Evolutionary conservation across 1,140 invertebrate species (phyloP).

Genomic region (Heliconius melpomene): DNA sequence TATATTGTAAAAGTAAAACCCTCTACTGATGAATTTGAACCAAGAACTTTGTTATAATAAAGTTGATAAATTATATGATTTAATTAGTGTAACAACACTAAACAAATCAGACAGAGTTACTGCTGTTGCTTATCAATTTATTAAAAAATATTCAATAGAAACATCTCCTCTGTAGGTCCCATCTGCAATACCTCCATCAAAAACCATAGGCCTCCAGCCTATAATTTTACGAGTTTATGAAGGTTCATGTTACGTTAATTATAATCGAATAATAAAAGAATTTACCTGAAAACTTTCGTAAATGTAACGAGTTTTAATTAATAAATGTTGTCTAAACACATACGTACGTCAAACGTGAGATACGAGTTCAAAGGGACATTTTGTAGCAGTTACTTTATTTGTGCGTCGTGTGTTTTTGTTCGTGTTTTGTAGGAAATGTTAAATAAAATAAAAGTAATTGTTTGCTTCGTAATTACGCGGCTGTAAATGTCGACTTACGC

Average conservation of each 20-base stretch:
- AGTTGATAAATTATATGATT: too few species aligned
- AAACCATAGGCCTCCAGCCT: neutral
- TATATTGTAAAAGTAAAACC: neutral
- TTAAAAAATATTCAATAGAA: neutral
- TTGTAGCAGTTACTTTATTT: neutral
- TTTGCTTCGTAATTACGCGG: conserved; percentile 48
- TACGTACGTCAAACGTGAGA: conserved; percentile 2
- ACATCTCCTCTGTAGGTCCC: too few species aligned
- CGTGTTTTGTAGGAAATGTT: conserved; percentile 36
- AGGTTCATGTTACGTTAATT: neutral
- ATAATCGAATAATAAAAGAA: neutral
- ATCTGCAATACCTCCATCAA: too few species aligned
- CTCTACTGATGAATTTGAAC: too few species aligned
- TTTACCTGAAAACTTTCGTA: neutral
- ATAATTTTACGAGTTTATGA: neutral
- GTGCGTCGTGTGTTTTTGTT: conserved; percentile 40
- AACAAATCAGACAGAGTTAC: too few species aligned
- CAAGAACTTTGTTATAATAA: too few species aligned
- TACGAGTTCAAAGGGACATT: neutral
- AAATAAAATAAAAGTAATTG: conserved; percentile 59
- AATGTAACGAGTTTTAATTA: neutral
- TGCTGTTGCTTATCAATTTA: neutral
- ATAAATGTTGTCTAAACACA: neutral
- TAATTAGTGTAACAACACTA: too few species aligned
- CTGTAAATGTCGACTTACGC: conserved; percentile 31